Conservation (phyloP, 2,797 vertebrate species). For the Acipenser transmontanus region DNA sequence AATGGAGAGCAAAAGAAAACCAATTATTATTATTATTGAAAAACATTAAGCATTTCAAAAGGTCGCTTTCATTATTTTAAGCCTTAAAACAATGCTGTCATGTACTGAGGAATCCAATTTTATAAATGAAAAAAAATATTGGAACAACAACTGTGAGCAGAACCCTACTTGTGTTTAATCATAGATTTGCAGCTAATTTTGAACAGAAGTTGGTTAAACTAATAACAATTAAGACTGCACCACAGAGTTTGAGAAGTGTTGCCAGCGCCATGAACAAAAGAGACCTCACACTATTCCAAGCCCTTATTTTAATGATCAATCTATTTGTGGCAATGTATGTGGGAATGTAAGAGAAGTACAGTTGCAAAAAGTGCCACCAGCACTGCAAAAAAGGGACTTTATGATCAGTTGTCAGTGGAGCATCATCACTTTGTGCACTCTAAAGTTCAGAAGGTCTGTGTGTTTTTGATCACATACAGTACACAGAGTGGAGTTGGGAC, state of each 20-base stretch:
- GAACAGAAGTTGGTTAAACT: constrained; percentile 33
- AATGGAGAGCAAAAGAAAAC: not conserved
- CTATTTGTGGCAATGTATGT: constrained; percentile 33
- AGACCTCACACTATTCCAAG: constrained; percentile 31
- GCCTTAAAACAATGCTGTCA: not conserved
- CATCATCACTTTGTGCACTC: too few species aligned
- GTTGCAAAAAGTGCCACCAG: constrained; percentile 23
- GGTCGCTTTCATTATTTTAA: not conserved
- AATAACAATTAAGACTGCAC: constrained; percentile 36
- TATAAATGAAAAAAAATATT: not conserved
- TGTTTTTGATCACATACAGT: not conserved
- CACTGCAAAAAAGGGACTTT: constrained; percentile 19
- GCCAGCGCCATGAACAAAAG: constrained; percentile 40
- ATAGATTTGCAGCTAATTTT: constrained; percentile 32
- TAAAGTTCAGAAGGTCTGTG: not conserved
- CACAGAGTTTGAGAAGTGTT: constrained; percentile 39
- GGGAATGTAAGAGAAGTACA: constrained; percentile 20
- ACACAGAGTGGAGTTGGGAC: constrained; percentile 10
- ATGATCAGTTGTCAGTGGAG: constrained; percentile 1
- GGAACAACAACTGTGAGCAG: constrained; percentile 15
- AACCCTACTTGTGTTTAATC: constrained; percentile 17
- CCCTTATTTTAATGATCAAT: constrained; percentile 34
- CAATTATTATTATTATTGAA: not conserved
- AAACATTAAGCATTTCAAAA: not conserved
- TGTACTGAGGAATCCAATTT: not conserved